These are phyloP conservation scores for Ectemnius continuus DNA, from an alignment of 2,888 invertebrate genomes.

Conservation along the genomic window DNA sequence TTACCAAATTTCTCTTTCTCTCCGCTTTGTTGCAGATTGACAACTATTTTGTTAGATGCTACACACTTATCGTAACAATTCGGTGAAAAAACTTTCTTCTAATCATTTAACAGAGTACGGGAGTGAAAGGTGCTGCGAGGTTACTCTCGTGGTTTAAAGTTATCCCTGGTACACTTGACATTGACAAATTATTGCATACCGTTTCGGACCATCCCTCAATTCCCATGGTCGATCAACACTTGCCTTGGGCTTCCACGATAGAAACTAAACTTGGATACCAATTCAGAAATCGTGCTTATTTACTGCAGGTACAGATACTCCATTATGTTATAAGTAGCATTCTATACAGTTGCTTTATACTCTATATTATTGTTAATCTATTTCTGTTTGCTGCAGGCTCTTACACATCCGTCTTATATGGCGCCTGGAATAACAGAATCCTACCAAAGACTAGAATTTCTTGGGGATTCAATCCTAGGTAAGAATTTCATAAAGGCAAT, in stretches of 20 bases:
- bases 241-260: conserved; percentile 77
- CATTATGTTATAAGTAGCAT: not conserved
- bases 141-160: conserved; percentile 84
- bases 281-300: conserved; percentile 89
- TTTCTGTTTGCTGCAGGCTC: conserved; percentile 81
- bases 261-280: conserved; percentile 85
- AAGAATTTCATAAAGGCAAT: conserved; percentile 10
- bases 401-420: conserved; percentile 94
- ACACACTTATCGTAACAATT: not conserved
- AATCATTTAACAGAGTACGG: conserved; percentile 77
- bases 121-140: conserved; percentile 79
- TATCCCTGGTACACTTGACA: conserved; percentile 78
- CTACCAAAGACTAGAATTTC: conserved; percentile 82
- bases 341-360: not conserved
- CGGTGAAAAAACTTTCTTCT: not conserved
- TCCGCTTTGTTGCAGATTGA: too few species aligned
- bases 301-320: conserved; percentile 83
- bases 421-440: conserved; percentile 90
- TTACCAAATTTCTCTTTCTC: too few species aligned
- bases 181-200: conserved; percentile 71
- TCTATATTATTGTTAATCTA: not conserved
- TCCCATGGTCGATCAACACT: conserved; percentile 60
- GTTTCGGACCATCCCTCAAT: conserved; percentile 45
- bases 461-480: conserved; percentile 57
- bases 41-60: too few species aligned